Evolutionary conservation across 1,140 invertebrate genomes (phyloP).

Genomic region (Lutraria rhynchaena): DNA sequence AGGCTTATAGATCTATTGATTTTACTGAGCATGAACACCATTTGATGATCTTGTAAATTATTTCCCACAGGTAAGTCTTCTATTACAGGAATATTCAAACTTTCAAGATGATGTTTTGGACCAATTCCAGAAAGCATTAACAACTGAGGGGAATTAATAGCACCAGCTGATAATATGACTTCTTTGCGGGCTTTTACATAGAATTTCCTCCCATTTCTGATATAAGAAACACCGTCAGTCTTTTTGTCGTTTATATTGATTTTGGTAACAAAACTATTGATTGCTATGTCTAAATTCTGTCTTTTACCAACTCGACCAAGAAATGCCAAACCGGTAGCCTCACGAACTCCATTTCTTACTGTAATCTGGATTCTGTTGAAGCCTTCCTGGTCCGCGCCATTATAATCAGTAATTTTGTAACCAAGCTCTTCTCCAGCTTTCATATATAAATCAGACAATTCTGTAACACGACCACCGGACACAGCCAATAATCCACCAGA

Average conservation of each 20-base stretch:
- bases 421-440: constrained; percentile 70
- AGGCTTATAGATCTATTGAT: constrained; percentile 26
- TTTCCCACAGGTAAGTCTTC: too few relatives aligned
- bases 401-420: constrained; percentile 80
- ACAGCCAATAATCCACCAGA: constrained; percentile 68
- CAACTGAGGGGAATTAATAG: constrained; percentile 93
- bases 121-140: constrained; percentile 95
- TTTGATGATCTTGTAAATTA: constrained; percentile 27
- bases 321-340: constrained; percentile 6
- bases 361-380: constrained; percentile 23
- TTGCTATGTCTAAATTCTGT: constrained; percentile 25
- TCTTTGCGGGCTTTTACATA: constrained; percentile 29
- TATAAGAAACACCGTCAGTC: constrained; percentile 17
- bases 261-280: constrained; percentile 28
- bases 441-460: constrained; percentile 64
- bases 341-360: constrained; percentile 16
- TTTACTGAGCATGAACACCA: constrained; percentile 9
- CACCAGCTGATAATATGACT: constrained; percentile 86
- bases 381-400: constrained; percentile 55
- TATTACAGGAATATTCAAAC: constrained; percentile 21
- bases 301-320: constrained; percentile 10
- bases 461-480: constrained; percentile 57
- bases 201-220: constrained; percentile 5
- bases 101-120: constrained; percentile 81
- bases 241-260: constrained; percentile 8